phyloP scores from a whole-genome alignment of 2,888 invertebrate genomes.

The Neria commutata region DNA sequence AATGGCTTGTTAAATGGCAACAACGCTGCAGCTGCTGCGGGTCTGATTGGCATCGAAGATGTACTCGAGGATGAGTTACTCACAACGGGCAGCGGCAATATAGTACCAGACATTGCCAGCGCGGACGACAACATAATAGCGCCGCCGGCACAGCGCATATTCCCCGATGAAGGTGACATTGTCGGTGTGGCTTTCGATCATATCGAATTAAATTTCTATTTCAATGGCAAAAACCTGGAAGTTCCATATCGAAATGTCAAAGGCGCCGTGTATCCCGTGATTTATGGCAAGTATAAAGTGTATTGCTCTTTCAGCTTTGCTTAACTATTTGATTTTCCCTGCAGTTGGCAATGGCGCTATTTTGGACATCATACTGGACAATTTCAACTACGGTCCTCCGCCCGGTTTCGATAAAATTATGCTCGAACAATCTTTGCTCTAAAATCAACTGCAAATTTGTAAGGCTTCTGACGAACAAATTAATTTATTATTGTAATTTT shows the following conservation, averaged over 20 bases:
- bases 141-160: conserved; percentile 45
- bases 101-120: conserved; percentile 19
- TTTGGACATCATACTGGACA: conserved; percentile 90
- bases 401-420: conserved; percentile 93
- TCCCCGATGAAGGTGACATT: conserved; percentile 87
- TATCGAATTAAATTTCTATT: conserved; percentile 90
- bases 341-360: conserved; percentile 97
- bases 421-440: conserved; percentile 95
- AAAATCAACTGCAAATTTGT: too few species aligned
- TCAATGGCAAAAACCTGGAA: conserved; percentile 89
- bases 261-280: conserved; percentile 85
- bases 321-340: conserved; percentile 57
- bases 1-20: conserved; percentile 43
- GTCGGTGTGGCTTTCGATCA: conserved; percentile 93
- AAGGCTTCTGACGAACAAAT: too few species aligned
- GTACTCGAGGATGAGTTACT: conserved; percentile 56
- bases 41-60: conserved; percentile 59
- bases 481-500: too few species aligned
- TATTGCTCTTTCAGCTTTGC: not conserved
- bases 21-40: conserved; percentile 44
- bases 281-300: conserved; percentile 88
- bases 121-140: conserved; percentile 27
- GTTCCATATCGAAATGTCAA: conserved; percentile 85
- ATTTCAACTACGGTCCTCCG: conserved; percentile 83
- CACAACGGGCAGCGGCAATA: conserved; percentile 51